Evolutionary conservation across 2,797 vertebrate genomes (phyloP), one percentile per base, ranked within the genome.

Genomic region (Rhabdomys pumilio): DNA sequence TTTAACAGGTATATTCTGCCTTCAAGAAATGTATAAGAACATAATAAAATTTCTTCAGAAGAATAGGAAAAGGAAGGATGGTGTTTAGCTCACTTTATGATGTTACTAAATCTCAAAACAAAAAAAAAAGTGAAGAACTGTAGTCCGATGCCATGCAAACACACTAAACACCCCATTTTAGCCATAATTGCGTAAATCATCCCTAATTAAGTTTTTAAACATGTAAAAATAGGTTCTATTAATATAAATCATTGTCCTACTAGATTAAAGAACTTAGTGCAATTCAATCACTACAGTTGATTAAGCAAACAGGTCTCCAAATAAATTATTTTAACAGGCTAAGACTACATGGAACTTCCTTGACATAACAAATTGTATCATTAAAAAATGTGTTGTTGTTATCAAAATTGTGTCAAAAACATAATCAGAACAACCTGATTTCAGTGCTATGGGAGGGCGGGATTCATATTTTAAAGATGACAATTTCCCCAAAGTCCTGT

Each of bases 1-100:
- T 95, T 94, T 97, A 96, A 91, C 90, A 96, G 88, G 96, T 96
- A 92, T 67, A 29, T 75, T 95, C 53, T 91, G 84, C 81, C 95
- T 93, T 95, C 47, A 90, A 95, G 88, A 94, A 77, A 90, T 77
- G 6, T 31, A 61, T 86, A 41, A 91, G 87, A 55, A 93, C 65
- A 67, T 92, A 4, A 14, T 94, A 72, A 97, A 92, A 94, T 85
- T 57, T 55, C 76, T 93, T 93, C 59, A 69, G 88, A 84, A 94
- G 79, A 86, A 77, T 5, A 84, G 47, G 73, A 81, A 92, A 61
- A 81, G 47, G 53, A 89, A 91, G 44, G 83, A 80, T 90, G 26
- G 44, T 13, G 44, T 69, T 44, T 73, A 92, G 77, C 13, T 95
- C 15, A 81, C 89, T 97, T 94, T 91, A 89, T 84, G 90, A 93